Conservation (phyloP, 2,888 invertebrate genomes). For the Epinotia ramella region DNA sequence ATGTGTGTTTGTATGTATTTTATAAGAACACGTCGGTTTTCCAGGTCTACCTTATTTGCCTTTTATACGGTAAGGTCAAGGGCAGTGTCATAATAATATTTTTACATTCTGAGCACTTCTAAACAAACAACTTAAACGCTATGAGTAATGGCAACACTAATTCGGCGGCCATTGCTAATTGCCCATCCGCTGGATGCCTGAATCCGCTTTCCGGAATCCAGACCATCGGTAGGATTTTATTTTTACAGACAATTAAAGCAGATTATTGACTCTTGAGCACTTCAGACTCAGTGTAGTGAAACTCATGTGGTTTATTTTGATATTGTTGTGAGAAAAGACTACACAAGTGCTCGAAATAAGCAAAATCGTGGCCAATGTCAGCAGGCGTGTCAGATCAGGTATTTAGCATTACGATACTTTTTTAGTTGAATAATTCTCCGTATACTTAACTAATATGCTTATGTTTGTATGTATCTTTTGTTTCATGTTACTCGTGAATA, state of each 20-base stretch:
- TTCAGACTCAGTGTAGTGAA: conserved; percentile 79
- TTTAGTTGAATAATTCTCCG: conserved; percentile 58
- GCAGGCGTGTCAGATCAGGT: conserved; percentile 97
- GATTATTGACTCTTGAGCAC: conserved; percentile 72
- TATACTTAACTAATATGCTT: conserved; percentile 53
- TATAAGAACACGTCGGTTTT: too few relatives aligned
- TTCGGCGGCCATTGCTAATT: conserved; percentile 76
- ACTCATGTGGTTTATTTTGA: conserved; percentile 80
- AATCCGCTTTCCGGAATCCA: conserved; percentile 52
- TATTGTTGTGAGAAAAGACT: conserved; percentile 77
- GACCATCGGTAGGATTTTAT: conserved; percentile 71
- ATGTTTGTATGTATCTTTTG: conserved; percentile 74
- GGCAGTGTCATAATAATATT: not conserved
- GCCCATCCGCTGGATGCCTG: conserved; percentile 68
- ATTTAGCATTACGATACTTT: conserved; percentile 76
- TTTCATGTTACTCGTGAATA: conserved; percentile 83
- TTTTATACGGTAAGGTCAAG: not conserved
- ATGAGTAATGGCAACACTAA: conserved; percentile 59
- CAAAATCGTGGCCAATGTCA: conserved; percentile 92
- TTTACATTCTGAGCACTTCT: too few relatives aligned
- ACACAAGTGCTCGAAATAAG: conserved; percentile 80
- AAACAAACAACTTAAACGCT: not conserved
- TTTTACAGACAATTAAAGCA: conserved; percentile 73
- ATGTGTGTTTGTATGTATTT: not conserved
- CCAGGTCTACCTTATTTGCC: too few relatives aligned